Percentiles rank a stretch among this genome's conserved stretches.
Evolutionary conservation across 2,888 invertebrate species (phyloP).

Genomic region (Oligia fasciuncula): DNA sequence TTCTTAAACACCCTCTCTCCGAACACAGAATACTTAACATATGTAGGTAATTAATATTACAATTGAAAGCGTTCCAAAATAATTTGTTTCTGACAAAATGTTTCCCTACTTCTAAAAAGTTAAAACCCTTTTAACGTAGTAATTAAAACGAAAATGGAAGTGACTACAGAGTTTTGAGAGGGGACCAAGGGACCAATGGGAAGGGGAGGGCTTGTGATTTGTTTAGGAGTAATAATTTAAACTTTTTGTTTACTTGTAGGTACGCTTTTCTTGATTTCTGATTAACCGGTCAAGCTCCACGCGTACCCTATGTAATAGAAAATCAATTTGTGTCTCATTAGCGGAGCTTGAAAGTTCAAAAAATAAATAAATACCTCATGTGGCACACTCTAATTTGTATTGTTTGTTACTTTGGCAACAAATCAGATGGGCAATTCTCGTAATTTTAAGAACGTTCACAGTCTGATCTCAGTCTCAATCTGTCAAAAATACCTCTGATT

Average conservation of each 20-base stretch:
- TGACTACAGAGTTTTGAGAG: conserved; percentile 36
- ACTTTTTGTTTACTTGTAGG: conserved; percentile 8
- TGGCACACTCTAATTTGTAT: neutral
- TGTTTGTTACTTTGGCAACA: neutral
- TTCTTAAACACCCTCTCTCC: neutral
- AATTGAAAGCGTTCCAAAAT: conserved; percentile 13
- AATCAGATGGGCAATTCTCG: neutral
- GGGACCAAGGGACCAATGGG: neutral
- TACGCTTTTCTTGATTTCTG: neutral
- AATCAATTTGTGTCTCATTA: no score
- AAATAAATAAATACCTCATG: neutral
- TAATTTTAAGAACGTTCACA: no score
- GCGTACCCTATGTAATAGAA: no score
- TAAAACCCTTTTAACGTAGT: conserved; percentile 38
- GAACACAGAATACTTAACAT: conserved; percentile 13
- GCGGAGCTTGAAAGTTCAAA: no score
- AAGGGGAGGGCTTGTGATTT: conserved; percentile 9
- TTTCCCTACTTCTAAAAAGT: conserved; percentile 20
- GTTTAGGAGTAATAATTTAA: conserved; percentile 26
- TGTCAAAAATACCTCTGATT: no score
- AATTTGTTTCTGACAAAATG: conserved; percentile 20
- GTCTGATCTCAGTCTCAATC: no score
- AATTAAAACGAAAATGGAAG: conserved; percentile 35
- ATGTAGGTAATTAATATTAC: conserved; percentile 28
- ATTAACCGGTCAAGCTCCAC: neutral